phyloP scores from a whole-genome alignment of 2,888 invertebrate genomes.

The Galerucella nymphaeae region DNA sequence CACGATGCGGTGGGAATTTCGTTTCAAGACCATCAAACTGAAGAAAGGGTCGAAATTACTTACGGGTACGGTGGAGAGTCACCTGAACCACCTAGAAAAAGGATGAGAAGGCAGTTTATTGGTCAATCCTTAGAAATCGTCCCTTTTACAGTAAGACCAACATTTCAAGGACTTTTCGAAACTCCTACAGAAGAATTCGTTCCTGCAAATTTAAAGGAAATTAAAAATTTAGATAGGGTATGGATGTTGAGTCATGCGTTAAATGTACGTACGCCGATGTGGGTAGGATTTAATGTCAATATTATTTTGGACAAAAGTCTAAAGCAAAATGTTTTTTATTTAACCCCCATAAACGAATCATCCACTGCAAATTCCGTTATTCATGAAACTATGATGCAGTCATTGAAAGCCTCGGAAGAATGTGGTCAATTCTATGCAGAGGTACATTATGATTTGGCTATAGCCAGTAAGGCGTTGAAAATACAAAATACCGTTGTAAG shows the following conservation, averaged over 20 bases:
- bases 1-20: slow-evolving; percentile 33
- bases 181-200: not conserved
- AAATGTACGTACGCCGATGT: slow-evolving; percentile 20
- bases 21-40: slow-evolving; percentile 23
- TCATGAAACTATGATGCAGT: not conserved
- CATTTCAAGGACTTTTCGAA: not conserved
- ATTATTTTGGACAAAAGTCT: not conserved
- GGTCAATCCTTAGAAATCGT: too few relatives aligned
- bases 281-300: slow-evolving; percentile 17
- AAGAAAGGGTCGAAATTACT: slow-evolving; percentile 21
- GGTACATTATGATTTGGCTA: slow-evolving; percentile 10
- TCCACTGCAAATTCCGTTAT: not conserved
- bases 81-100: slow-evolving; percentile 5
- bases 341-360: slow-evolving; percentile 9
- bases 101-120: not conserved
- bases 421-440: slow-evolving; percentile 1
- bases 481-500: not conserved
- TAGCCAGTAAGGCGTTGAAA: not conserved
- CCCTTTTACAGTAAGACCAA: slow-evolving; percentile 1
- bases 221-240: slow-evolving; percentile 4
- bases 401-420: slow-evolving; percentile 2
- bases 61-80: too few relatives aligned
- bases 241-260: slow-evolving; percentile 17
- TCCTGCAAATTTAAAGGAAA: slow-evolving; percentile 2
- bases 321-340: slow-evolving; percentile 1